A percentile compares a stretch with the other conserved stretches of the same genome.
Conservation (phyloP, 2,888 invertebrate genomes). For the Drosophila hawaiiensis region DNA sequence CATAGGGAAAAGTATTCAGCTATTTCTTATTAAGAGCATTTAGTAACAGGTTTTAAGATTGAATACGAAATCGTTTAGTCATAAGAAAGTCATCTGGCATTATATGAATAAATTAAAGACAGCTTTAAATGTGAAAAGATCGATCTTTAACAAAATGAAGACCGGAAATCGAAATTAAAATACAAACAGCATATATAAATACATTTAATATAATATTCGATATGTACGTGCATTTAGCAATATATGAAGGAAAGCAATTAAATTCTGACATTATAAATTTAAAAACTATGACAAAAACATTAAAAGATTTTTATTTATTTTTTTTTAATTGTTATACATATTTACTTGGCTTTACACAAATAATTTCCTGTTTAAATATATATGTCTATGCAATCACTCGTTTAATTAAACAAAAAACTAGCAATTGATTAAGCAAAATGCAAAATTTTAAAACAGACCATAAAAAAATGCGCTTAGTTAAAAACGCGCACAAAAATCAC, state of each 20-base stretch:
- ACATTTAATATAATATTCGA: background rate
- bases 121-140: background rate
- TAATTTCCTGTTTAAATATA: background rate
- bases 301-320: background rate
- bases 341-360: background rate
- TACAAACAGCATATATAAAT: background rate
- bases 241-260: background rate
- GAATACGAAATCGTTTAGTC: slow-evolving; percentile 1
- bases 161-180: background rate
- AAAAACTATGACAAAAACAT: background rate
- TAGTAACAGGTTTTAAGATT: slow-evolving; percentile 6
- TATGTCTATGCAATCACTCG: slow-evolving; percentile 3
- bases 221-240: background rate
- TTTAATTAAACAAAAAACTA: slow-evolving; percentile 17
- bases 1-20: slow-evolving; percentile 9
- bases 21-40: slow-evolving; percentile 5
- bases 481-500: slow-evolving; percentile 64
- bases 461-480: slow-evolving; percentile 60
- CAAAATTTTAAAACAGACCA: slow-evolving; percentile 38
- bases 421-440: slow-evolving; percentile 42
- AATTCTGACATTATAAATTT: background rate
- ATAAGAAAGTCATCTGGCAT: slow-evolving; percentile 10
- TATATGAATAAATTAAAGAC: slow-evolving; percentile 2
- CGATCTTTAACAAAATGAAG: background rate
- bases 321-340: background rate